These are phyloP conservation scores for Chelonus insularis DNA, from an alignment of 1,140 invertebrate genomes.

Conservation along the genomic window DNA sequence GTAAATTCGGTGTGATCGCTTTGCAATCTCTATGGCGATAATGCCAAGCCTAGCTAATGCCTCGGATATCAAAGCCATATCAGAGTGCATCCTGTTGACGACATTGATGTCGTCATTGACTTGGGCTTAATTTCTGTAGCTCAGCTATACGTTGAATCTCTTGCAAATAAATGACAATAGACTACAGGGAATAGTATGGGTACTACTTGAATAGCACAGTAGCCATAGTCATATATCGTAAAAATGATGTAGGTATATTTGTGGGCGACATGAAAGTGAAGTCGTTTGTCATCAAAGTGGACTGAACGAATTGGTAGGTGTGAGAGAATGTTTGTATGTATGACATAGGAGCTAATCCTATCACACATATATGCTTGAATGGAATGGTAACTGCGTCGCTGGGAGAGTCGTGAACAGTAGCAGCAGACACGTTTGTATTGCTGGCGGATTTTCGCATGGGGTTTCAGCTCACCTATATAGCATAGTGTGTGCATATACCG, in stretches of 20 bases:
- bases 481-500: neutral
- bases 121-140: neutral
- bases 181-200: neutral
- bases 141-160: neutral
- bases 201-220: neutral
- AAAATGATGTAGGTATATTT: slow-evolving; percentile 1
- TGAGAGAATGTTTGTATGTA: neutral
- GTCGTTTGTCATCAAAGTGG: neutral
- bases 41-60: slow-evolving; percentile 5
- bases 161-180: neutral
- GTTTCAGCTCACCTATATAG: neutral
- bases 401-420: neutral
- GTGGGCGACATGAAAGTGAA: neutral
- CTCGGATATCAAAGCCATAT: slow-evolving; percentile 12
- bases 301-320: neutral
- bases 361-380: neutral
- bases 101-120: slow-evolving; percentile 15
- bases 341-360: slow-evolving; percentile 10
- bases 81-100: slow-evolving; percentile 4
- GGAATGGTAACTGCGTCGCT: neutral
- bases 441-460: slow-evolving; percentile 9
- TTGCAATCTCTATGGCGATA: slow-evolving; percentile 4
- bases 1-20: neutral
- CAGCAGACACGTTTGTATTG: neutral
- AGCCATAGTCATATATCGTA: neutral